Evolutionary conservation across 2,113 vertebrate species (phyloP), one percentile per base, ranked within the genome.

Genomic region (Ciconia boyciana): DNA sequence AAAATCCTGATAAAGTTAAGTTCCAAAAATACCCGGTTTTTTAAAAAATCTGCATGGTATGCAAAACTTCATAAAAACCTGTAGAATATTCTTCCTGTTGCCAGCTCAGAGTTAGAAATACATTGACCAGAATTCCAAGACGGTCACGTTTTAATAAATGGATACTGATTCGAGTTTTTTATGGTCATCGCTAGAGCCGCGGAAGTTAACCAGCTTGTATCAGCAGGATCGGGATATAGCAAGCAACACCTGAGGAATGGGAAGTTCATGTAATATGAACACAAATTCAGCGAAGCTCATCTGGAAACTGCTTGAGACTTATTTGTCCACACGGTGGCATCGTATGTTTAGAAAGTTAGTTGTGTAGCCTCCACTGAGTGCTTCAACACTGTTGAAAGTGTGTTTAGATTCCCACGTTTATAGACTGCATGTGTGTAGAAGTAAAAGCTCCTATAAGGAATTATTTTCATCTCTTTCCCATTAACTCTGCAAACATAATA

Each of bases 321-420:
- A 2, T 13, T 78, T 81, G 69, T 60, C 95, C 95, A 94, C 95
- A 64, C 31, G 95, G 65, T 94, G 96, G 91, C 95, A 89, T 7
- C 4, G 9, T 51, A 4, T 0, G 87, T 31, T 96, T 80, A 61
- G 58, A 16, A 82, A 94, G 78, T 29, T 41, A 16, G 2, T 29
- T 29, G 46, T 4, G 20, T 3, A 21, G 44, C 17, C 25, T 20
- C 4, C 43, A 0, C 48, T 2, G 60, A 16, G 16, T 16, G n/a
- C 34, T 83, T 29, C 71, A 29, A 0, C 28, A 0, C 11, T 1
- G 31, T 15, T 64, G 10, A 3, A 0, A 4, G 19, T 1, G n/a
- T 5, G 9, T 3, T 34, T 20, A 11, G 43, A 14, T 65, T 24
- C 31, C 36, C 10, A 4, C 2, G 1, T 46, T 60, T 43, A 12